phyloP scores from a whole-genome alignment of 2,888 invertebrate species.

The Sussaba pulchella region DNA sequence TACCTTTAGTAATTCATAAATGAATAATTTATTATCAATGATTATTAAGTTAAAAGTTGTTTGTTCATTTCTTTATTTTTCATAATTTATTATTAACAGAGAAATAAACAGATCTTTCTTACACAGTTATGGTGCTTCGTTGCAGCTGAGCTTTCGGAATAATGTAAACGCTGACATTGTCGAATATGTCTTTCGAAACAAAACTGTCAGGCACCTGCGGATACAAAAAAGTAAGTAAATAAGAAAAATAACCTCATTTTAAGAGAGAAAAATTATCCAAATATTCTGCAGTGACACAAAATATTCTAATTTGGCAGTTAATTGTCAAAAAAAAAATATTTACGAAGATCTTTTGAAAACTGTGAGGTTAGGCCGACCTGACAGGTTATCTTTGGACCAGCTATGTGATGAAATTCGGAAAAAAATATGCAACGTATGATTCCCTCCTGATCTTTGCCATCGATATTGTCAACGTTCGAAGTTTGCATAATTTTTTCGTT shows the following conservation, averaged over 20 bases:
- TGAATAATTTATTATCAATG: no score
- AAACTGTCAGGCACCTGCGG: constrained; percentile 96
- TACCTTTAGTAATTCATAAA: no score
- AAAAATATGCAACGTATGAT: constrained; percentile 93
- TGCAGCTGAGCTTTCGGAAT: constrained; percentile 97
- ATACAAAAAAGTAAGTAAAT: no score
- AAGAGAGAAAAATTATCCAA: no score
- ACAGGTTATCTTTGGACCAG: constrained; percentile 93
- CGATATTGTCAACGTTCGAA: constrained; percentile 42
- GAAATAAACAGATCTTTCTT: constrained; percentile 83
- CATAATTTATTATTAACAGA: not conserved
- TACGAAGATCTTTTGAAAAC: constrained; percentile 11
- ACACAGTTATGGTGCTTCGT: constrained; percentile 95
- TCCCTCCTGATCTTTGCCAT: constrained; percentile 84
- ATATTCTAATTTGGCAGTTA: constrained; percentile 12
- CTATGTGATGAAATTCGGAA: constrained; percentile 91
- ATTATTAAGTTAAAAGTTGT: no score
- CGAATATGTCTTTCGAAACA: constrained; percentile 96
- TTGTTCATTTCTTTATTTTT: no score
- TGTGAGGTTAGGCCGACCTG: constrained; percentile 87
- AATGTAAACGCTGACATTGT: constrained; percentile 96
- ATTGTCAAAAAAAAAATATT: constrained; percentile 20
- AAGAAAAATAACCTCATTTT: no score
- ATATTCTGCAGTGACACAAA: constrained; percentile 77
- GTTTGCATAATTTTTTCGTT: constrained; percentile 55